A percentile compares a stretch with the other conserved stretches of the same genome.
phyloP scores from a whole-genome alignment of 2,113 vertebrate genomes.

The Cephalophus harveyi region DNA sequence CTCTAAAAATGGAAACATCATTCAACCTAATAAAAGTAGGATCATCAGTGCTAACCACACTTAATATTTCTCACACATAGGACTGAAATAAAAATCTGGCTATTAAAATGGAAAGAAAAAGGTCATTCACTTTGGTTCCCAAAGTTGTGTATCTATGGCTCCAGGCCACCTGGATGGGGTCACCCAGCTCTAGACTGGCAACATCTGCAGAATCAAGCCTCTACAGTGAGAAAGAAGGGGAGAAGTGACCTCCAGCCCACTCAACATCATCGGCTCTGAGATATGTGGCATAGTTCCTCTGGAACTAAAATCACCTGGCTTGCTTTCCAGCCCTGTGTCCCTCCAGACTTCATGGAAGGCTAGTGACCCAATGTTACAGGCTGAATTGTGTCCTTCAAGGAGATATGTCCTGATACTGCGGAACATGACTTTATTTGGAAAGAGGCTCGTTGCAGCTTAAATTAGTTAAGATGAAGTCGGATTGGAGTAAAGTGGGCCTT shows the following conservation, averaged over 20 bases:
- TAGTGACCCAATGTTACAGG: background rate
- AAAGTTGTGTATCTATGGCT: background rate
- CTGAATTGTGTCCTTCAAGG: background rate
- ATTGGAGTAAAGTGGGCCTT: background rate
- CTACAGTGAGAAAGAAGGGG: background rate
- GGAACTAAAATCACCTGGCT: background rate
- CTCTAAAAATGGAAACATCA: background rate
- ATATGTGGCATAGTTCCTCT: background rate
- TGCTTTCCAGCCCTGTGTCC: background rate
- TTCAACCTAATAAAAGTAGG: background rate
- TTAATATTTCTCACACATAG: background rate
- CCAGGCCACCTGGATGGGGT: background rate
- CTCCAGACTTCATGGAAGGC: background rate
- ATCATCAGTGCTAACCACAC: background rate
- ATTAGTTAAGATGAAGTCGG: background rate
- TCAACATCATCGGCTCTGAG: background rate
- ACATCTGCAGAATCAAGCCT: background rate
- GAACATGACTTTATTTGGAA: background rate
- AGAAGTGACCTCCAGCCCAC: background rate
- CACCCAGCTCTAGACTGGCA: background rate
- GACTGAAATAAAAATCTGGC: background rate
- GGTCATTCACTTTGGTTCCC: background rate
- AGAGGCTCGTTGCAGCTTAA: background rate
- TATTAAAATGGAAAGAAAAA: constrained; percentile 27
- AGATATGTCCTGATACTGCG: background rate